These are phyloP conservation scores for Poecilia wingei DNA, from an alignment of 2,797 vertebrate species.

Conservation along the genomic window DNA sequence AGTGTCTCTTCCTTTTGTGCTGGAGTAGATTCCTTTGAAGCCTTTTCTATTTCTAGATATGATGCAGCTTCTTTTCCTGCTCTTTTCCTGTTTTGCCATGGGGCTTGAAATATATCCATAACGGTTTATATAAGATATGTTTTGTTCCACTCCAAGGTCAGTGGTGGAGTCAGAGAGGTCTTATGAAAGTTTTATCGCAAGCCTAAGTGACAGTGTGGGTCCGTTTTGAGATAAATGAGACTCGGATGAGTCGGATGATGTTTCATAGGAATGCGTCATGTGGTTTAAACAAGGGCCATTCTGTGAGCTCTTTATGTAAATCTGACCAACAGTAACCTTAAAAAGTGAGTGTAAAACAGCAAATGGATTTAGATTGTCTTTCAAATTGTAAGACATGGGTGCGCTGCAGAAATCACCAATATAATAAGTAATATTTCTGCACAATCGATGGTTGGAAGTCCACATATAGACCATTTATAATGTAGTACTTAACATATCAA, in stretches of 20 bases:
- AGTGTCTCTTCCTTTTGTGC: background rate
- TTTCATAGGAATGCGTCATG: slow-evolving; percentile 45
- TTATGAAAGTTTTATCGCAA: slow-evolving; percentile 12
- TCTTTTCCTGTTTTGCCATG: slow-evolving; percentile 3
- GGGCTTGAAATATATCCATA: background rate
- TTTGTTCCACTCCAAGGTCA: slow-evolving; percentile 16
- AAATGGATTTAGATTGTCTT: background rate
- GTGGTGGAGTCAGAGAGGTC: background rate
- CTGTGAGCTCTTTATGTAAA: slow-evolving; percentile 8
- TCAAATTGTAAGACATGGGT: background rate
- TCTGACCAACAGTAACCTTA: background rate
- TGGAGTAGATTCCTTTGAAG: slow-evolving; percentile 6
- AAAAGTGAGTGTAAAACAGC: background rate
- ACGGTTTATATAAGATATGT: slow-evolving; percentile 7
- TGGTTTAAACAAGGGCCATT: slow-evolving; percentile 25
- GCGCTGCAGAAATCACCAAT: background rate
- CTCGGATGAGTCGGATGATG: slow-evolving; percentile 43
- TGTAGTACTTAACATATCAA: background rate
- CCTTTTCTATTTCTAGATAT: slow-evolving; percentile 15
- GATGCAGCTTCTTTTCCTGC: slow-evolving; percentile 4
- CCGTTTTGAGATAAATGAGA: slow-evolving; percentile 31
- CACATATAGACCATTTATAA: background rate
- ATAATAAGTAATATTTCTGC: background rate
- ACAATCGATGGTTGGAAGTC: background rate
- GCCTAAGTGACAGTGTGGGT: slow-evolving; percentile 1